Conservation (phyloP, 2,888 invertebrate species). For the Pantelozetes paolii region DNA sequence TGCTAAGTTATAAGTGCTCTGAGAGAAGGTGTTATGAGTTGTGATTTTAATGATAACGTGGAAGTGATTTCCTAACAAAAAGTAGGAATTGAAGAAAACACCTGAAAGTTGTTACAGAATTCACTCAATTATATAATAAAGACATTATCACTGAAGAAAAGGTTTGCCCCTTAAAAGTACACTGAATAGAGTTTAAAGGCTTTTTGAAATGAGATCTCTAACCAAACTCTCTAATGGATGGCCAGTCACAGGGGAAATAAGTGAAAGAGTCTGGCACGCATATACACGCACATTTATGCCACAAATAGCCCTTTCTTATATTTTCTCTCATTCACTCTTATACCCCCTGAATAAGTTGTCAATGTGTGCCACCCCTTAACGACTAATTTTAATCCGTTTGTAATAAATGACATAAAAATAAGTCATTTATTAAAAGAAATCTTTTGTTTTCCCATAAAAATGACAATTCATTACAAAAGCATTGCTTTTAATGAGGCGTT, state of each 20-base stretch:
- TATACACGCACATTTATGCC: too few relatives aligned
- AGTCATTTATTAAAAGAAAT: not conserved
- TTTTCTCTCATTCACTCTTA: too few relatives aligned
- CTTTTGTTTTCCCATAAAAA: constrained; percentile 5
- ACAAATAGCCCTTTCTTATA: too few relatives aligned
- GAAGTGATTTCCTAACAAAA: not conserved
- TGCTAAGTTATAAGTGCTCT: not conserved
- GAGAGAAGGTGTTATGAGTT: constrained; percentile 10
- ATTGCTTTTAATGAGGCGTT: constrained; percentile 24
- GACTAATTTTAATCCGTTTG: not conserved
- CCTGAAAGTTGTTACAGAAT: not conserved
- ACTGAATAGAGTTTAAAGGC: too few relatives aligned
- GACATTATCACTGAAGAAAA: too few relatives aligned
- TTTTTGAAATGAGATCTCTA: not conserved
- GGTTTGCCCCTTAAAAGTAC: too few relatives aligned
- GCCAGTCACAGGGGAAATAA: too few relatives aligned
- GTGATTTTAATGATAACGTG: constrained; percentile 1
- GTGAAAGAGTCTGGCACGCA: too few relatives aligned
- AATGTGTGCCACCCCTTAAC: not conserved
- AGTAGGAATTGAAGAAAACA: not conserved
- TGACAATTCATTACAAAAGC: constrained; percentile 6
- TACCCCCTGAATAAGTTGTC: not conserved
- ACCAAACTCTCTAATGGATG: not conserved
- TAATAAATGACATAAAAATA: not conserved
- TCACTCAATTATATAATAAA: not conserved